Evolutionary conservation across 2,113 vertebrate species (phyloP), one percentile per base, ranked within the genome.

Genomic region (Rhinoptilus africanus): DNA sequence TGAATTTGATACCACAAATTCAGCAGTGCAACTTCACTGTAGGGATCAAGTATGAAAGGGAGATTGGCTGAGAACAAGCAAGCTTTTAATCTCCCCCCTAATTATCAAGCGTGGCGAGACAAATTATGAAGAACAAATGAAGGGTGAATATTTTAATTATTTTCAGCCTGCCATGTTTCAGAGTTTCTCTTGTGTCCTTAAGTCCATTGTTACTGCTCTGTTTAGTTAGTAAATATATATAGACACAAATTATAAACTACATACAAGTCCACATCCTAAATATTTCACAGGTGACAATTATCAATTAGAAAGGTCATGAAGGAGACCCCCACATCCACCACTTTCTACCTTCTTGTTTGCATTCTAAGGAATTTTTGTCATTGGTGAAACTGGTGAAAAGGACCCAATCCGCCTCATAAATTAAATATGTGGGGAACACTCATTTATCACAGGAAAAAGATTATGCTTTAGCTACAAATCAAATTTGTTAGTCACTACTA

Each of bases 131-230:
- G 77, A 96, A 84, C 59, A 95, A 96, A 71, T 80, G 87, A 96
- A 96, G 93, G 89, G 87, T 97, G 71, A 95, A 95, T 85, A 88
- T 83, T 89, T 87, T 73, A 85, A 93, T 92, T 81, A 63, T 93
- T 94, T 95, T 91, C 51, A 92, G 43, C 43, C 68, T 82, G 22
- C 45, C 32, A 39, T 28, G 17, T 87, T 96, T 84, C 85, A 71
- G 59, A 67, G 15, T 89, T 95, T 80, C 67, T 74, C n/a, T 47
- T 51, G 8, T 15, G 30, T 74, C 35, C 71, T 88, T 37, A 86
- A 90, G 41, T 71, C 64, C 39, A 64, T 64, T 60, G 16, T 53
- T 78, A 51, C 72, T 23, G 12, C 62, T 85, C 69, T 59, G 10
- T 91, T 59, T 68, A 56, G 48, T 48, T 72, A 56, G 37, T 48